Evolutionary conservation across 2,113 vertebrate genomes (phyloP), one percentile per base, ranked within the genome.

Genomic region (Sclerurus mexicanus): DNA sequence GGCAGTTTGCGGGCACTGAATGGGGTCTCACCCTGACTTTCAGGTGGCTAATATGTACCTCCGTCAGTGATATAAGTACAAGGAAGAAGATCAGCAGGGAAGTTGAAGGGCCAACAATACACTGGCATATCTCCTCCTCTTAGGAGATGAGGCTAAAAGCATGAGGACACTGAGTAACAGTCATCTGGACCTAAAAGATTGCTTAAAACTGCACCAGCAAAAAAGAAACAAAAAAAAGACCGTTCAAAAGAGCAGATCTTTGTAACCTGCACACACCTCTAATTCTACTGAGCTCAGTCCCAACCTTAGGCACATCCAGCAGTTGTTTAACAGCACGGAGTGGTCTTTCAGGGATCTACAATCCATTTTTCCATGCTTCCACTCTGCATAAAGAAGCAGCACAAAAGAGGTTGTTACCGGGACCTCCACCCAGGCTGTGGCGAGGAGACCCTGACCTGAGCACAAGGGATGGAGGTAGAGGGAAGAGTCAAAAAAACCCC

Each of bases 381-480:
- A 31, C 10, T 59, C 52, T 21, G 25, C 42, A 50, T 11, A 12
- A 4, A 5, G 58, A 75, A 55, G 21, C 52, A 64, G 50, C 63
- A n/a, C 56, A 56, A 28, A 12, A 76, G 62, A 56, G 31, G 28
- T 7, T 28, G 13, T 12, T 19, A 33, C 6, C 31, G 58, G 78
- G 16, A 59, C 24, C 53, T 55, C 9, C 20, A 71, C 42, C n/a
- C 10, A 42, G n/a, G 50, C 37, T 58, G 56, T n/a, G 73, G 42
- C 40, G 90, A 94, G 91, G 67, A 93, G 72, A 85, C 78, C 6
- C 4, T 44, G 69, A 89, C 83, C 76, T 63, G 30, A 80, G 50
- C 40, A 67, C 42, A 55, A n/a, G 18, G 50, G 52, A 88, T 3
- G 2, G 76, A 86, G 24, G 16, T 9, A 50, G 44, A 81, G 21